Evolutionary conservation across 1,140 invertebrate species (phyloP), one percentile per base, ranked within the genome.

Genomic region (Procambarus clarkii): DNA sequence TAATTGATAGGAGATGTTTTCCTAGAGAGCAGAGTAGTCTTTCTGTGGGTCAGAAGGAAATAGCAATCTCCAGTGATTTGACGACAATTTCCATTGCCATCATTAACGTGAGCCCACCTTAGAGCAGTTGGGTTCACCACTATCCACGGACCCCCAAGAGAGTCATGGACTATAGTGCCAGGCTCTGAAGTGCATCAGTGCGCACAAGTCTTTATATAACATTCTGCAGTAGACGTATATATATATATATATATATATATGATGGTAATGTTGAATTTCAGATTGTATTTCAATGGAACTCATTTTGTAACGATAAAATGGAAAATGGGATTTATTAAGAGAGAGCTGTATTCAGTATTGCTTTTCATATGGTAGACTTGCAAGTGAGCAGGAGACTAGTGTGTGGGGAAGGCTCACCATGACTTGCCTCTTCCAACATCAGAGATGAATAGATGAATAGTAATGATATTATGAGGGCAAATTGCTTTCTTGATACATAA

Each of bases 11-110:
- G 80, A 86, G 82, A 71, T 86, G 83, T 80, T 88, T 64, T 79
- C 86, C 76, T 80, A 88, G 82, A 91, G 89, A 91, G 82, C 89
- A 85, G 89, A 91, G 89, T 85, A 85, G 89, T 90, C 54, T 80
- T 85, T 81, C 79, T 81, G 48, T 54, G 79, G 79, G 79, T 81
- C 79, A 24, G 79, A 81, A 81, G 79, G 58, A 58, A 54, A 54
- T 34, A 81, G 45, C 58, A 54, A 54, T 81, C 46, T 54, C 48
- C 48, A 81, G 34, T 81, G 15, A 54, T n/a, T 81, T 81, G n/a
- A 58, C 54, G n/a, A 64, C 60, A 81, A 8, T 81, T 81, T 54
- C 34, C n/a, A 58, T 81, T 50, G 79, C 79, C 48, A 81, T 48
- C 48, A 54, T 24, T 15, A 50, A 81, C 34, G 45, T 9, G 21